A percentile compares a stretch with the other conserved stretches of the same genome.
phyloP scores from a whole-genome alignment of 2,888 invertebrate genomes.

The Parnassius mnemosyne region DNA sequence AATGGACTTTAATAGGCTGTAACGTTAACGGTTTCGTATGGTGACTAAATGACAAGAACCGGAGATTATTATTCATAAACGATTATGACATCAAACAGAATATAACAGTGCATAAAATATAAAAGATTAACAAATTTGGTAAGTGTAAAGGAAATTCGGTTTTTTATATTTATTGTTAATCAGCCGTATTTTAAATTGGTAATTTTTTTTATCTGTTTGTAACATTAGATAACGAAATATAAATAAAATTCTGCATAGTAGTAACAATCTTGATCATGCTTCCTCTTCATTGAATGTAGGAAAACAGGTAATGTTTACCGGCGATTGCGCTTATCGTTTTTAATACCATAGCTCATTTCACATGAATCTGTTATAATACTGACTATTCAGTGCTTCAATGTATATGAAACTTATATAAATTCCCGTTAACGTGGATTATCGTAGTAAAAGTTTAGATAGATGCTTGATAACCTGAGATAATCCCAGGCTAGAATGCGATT shows the following conservation, averaged over 20 bases:
- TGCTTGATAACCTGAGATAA: constrained; percentile 72
- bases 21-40: too few species aligned
- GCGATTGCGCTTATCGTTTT: constrained; percentile 9
- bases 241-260: constrained; percentile 64
- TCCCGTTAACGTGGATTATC: constrained; percentile 3
- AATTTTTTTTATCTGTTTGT: constrained; percentile 40
- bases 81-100: too few species aligned
- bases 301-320: not conserved
- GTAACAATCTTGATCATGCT: constrained; percentile 64
- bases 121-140: too few species aligned
- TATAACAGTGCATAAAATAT: too few species aligned
- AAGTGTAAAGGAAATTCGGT: too few species aligned
- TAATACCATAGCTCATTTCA: constrained; percentile 34
- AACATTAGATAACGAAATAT: constrained; percentile 41
- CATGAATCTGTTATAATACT: not conserved
- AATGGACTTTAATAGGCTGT: too few species aligned
- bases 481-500: constrained; percentile 69
- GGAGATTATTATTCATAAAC: too few species aligned
- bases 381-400: constrained; percentile 33
- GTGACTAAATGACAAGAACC: too few species aligned
- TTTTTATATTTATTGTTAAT: not conserved
- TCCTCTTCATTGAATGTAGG: constrained; percentile 39
- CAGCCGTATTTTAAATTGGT: not conserved
- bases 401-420: constrained; percentile 23
- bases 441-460: constrained; percentile 36